Evolutionary conservation across 2,888 invertebrate genomes (phyloP).

Genomic region (Thera obeliscata): DNA sequence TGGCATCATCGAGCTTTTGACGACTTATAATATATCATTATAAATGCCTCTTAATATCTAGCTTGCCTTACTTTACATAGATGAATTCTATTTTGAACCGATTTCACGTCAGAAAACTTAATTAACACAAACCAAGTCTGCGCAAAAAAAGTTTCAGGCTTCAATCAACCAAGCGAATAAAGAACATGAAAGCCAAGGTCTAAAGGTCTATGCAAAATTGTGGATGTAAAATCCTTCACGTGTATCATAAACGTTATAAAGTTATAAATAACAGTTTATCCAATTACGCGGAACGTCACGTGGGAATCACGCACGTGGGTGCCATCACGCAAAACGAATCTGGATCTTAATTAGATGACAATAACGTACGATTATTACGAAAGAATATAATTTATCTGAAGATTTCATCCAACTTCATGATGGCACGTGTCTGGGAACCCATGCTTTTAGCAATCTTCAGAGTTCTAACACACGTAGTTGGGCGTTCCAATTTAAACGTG

Average conservation of each 20-base stretch:
- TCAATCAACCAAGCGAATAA: conserved; percentile 2
- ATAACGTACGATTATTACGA: conserved; percentile 19
- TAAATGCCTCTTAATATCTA: neutral
- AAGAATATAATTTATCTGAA: conserved; percentile 3
- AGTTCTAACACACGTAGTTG: neutral
- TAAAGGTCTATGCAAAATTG: conserved; percentile 29
- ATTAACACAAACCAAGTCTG: neutral
- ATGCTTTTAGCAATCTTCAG: neutral
- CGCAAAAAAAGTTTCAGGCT: conserved; percentile 1
- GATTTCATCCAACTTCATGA: neutral
- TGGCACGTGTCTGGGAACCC: neutral
- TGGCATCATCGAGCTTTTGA: conserved; percentile 5
- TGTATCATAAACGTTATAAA: conserved; percentile 27
- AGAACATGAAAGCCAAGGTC: conserved; percentile 20
- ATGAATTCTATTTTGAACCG: neutral
- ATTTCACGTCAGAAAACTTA: neutral
- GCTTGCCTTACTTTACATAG: neutral
- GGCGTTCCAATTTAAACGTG: too few species aligned
- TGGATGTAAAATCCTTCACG: conserved; percentile 25
- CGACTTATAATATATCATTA: neutral
- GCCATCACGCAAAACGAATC: conserved; percentile 27
- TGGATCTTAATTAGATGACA: conserved; percentile 26
- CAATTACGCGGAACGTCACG: conserved; percentile 35
- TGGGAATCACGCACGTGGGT: conserved; percentile 30
- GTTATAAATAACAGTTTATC: conserved; percentile 36